Base-by-base conservation (phyloP, 2,797 vertebrate genomes). In the Xyrichtys novacula region DNA sequence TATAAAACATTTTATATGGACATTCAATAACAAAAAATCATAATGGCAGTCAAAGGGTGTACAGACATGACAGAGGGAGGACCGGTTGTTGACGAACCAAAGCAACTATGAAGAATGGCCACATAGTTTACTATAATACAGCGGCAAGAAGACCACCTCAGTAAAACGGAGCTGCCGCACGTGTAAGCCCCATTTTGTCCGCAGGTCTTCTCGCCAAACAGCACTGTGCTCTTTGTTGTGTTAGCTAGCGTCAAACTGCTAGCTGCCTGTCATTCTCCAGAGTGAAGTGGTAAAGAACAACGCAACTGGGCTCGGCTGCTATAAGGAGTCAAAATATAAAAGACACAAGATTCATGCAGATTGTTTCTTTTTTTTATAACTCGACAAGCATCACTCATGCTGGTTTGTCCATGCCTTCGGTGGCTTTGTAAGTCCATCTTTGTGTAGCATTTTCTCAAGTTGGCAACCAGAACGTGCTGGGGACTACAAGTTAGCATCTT, bases 1-100 rank as follows among this genome's bases (percentile, higher is more conserved):
- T 93, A 92, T 91, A 93, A 94, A 94, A 93, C 93, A 89, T 87
- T 93, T 93, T 91, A 93, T 94, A 93, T 93, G 91, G 91, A 93
- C 92, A 94, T 93, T 94, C 91, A 94, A 92, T 93, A 92, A 94
- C 91, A 92, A 94, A 91, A 86, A 90, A 91, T 85, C 84, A 88
- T 84, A 89, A 91, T 90, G 93, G 92, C 92, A 93, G 90, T 93
- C 88, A 91, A 92, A 79, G 81, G 78, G 81, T 79, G 71, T 81
- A 81, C 49, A 86, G 86, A 88, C 80, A 87, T 85, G 83, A 84
- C 75, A 81, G 62, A 87, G 84, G 81, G 73, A 82, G 81, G 71
- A 88, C 80, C 53, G 77, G 66, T 87, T 72, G 81, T 91, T 88
- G 85, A 85, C 78, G 90, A 92, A 91, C 83, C 85, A 89, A 88